A percentile compares a stretch with the other conserved stretches of the same genome.
These are phyloP conservation scores for Megamerina dolium DNA, from an alignment of 2,888 invertebrate species.

Conservation along the genomic window DNA sequence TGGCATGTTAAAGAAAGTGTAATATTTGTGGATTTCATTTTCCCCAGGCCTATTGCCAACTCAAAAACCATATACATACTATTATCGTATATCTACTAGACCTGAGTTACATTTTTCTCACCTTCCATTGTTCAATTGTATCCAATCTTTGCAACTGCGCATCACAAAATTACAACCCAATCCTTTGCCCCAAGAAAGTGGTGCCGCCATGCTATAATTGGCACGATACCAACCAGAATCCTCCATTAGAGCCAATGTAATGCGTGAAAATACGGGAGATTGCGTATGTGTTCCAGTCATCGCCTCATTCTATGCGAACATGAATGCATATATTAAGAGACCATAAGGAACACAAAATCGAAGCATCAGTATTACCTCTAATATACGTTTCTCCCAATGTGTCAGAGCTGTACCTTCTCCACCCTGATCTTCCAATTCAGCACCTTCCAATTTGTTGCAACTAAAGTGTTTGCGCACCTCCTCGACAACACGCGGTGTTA, in stretches of 20 bases:
- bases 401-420: constrained; percentile 95
- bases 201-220: constrained; percentile 81
- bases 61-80: too few relatives aligned
- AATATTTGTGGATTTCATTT: too few relatives aligned
- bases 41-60: too few relatives aligned
- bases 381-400: constrained; percentile 98
- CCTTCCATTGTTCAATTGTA: constrained; percentile 68
- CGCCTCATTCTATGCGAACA: constrained; percentile 76
- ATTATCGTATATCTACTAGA: too few relatives aligned
- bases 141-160: constrained; percentile 96
- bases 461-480: constrained; percentile 86
- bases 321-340: not conserved
- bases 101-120: constrained; percentile 34
- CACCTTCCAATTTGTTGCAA: constrained; percentile 84
- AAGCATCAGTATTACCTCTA: constrained; percentile 86
- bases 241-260: constrained; percentile 94
- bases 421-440: constrained; percentile 96
- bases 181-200: constrained; percentile 82
- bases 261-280: constrained; percentile 91
- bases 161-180: constrained; percentile 92
- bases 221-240: constrained; percentile 97
- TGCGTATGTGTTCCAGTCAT: constrained; percentile 99
- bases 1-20: too few relatives aligned
- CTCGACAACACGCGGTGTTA: constrained; percentile 81
- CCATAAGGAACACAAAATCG: too few relatives aligned